phyloP scores from a whole-genome alignment of 2,888 invertebrate genomes.

The Chymomyza procnemis region DNA sequence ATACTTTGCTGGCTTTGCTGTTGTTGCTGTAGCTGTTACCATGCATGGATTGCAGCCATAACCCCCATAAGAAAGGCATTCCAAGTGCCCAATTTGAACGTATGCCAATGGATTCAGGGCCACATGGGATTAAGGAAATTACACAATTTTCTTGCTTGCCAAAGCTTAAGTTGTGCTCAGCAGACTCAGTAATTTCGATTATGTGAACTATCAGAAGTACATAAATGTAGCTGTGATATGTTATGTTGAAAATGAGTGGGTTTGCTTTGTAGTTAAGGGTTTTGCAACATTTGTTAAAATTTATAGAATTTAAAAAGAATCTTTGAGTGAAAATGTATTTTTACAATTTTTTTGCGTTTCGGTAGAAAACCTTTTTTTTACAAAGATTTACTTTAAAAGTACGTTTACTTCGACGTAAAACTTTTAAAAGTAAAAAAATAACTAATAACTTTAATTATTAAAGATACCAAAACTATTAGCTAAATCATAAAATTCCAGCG shows the following conservation, averaged over 20 bases:
- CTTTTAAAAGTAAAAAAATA: too few relatives aligned
- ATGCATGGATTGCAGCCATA: constrained; percentile 10
- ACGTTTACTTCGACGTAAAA: too few relatives aligned
- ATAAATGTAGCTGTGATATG: background rate
- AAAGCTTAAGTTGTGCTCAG: background rate
- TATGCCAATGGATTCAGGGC: constrained; percentile 5
- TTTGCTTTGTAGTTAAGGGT: too few relatives aligned
- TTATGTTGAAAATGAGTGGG: too few relatives aligned
- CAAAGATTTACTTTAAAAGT: too few relatives aligned
- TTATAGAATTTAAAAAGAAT: too few relatives aligned
- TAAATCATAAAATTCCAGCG: background rate
- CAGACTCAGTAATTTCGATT: background rate
- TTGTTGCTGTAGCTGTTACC: constrained; percentile 31
- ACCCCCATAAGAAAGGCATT: background rate
- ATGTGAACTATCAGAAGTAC: background rate
- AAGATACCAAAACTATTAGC: too few relatives aligned
- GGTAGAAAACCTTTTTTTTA: too few relatives aligned
- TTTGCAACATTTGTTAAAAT: too few relatives aligned
- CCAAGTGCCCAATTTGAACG: constrained; percentile 12
- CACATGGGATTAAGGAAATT: background rate
- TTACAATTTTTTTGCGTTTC: too few relatives aligned
- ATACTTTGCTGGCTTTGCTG: constrained; percentile 60
- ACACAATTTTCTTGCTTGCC: background rate
- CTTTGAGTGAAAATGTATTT: too few relatives aligned
- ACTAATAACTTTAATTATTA: too few relatives aligned